Percentiles rank a stretch among this genome's conserved stretches.
Conservation (phyloP, 2,797 vertebrate genomes). For the Hippocampus kuda region DNA sequence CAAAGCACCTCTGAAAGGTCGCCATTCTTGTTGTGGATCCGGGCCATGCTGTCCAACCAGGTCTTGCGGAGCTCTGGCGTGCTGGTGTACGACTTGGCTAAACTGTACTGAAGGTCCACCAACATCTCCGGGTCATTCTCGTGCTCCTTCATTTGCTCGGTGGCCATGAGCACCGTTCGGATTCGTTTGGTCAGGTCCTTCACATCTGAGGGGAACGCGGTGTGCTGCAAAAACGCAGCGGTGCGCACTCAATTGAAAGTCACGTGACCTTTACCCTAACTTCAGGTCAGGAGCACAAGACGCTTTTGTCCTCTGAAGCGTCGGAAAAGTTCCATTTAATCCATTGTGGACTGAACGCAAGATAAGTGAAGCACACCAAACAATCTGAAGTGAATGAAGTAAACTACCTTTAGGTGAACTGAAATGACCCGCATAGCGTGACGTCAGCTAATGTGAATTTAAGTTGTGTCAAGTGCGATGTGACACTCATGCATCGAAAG, state of each 20-base stretch:
- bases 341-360: background rate
- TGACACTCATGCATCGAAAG: background rate
- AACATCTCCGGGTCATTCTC: conserved; percentile 97
- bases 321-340: background rate
- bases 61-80: conserved; percentile 97
- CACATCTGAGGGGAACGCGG: conserved; percentile 88
- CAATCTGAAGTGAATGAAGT: background rate
- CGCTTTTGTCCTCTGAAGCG: background rate
- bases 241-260: background rate
- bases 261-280: background rate
- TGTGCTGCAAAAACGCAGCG: conserved; percentile 66
- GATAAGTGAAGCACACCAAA: background rate
- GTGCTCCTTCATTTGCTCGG: conserved; percentile 98
- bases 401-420: background rate
- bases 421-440: background rate
- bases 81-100: conserved; percentile 97
- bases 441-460: background rate
- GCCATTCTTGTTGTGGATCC: conserved; percentile 92
- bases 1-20: conserved; percentile 84
- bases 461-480: background rate
- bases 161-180: conserved; percentile 95
- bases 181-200: conserved; percentile 97
- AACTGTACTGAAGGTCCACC: conserved; percentile 95
- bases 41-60: conserved; percentile 98
- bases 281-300: background rate